phyloP scores from a whole-genome alignment of 2,113 vertebrate species.

The Micromys minutus region DNA sequence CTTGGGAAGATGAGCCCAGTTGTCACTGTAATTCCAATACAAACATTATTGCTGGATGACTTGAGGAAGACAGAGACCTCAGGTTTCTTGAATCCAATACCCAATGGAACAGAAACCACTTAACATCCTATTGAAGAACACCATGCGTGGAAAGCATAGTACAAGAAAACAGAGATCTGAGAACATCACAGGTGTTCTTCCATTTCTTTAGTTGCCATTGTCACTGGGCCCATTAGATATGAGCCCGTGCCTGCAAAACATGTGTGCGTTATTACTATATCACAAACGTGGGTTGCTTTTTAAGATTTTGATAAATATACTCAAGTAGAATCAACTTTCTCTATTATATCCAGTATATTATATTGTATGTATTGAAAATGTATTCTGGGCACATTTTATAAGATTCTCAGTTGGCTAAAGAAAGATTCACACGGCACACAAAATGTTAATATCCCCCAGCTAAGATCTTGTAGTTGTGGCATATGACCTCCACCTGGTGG shows the following conservation, averaged over 20 bases:
- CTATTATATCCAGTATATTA: neutral
- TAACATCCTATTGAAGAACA: neutral
- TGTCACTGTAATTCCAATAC: neutral
- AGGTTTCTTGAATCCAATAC: neutral
- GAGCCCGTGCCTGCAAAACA: neutral
- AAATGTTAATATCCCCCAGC: constrained; percentile 47
- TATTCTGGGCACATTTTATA: constrained; percentile 7
- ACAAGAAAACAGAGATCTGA: neutral
- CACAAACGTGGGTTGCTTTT: neutral
- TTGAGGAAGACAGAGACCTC: neutral
- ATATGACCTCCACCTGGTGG: constrained; percentile 77
- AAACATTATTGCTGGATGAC: neutral
- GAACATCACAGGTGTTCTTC: neutral
- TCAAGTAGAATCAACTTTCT: neutral
- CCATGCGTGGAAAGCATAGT: neutral
- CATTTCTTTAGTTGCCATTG: neutral
- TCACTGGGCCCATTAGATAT: neutral
- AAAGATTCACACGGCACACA: neutral
- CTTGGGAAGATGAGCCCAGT: neutral
- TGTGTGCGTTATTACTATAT: neutral
- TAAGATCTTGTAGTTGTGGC: constrained; percentile 57
- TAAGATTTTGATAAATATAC: neutral
- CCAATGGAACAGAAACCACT: neutral
- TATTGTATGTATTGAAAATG: constrained; percentile 27
- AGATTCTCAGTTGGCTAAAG: neutral